phyloP scores from a whole-genome alignment of 2,113 vertebrate genomes.

The Dipodomys stephensi region DNA sequence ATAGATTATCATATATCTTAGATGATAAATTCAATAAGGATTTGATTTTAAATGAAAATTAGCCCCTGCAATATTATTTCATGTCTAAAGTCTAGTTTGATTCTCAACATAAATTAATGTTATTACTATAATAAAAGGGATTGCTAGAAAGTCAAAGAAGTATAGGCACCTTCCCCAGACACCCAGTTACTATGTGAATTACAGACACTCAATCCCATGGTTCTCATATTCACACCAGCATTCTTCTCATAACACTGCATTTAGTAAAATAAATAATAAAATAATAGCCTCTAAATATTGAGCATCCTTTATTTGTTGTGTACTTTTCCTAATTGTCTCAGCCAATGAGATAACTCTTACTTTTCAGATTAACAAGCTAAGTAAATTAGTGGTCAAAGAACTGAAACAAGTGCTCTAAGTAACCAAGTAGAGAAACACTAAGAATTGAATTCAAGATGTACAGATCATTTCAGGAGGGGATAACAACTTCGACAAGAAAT shows the following conservation, averaged over 20 bases:
- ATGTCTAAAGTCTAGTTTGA: background rate
- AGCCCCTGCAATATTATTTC: background rate
- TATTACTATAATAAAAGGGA: background rate
- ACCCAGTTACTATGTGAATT: background rate
- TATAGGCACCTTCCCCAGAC: background rate
- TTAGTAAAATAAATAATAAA: background rate
- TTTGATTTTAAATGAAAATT: constrained; percentile 4
- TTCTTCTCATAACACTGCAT: background rate
- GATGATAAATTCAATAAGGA: constrained; percentile 32
- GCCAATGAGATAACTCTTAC: background rate
- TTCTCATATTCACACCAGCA: background rate
- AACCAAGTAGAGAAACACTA: background rate
- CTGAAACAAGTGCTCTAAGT: background rate
- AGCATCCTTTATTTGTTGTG: background rate
- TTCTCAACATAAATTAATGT: background rate
- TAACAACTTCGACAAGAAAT: too few relatives aligned
- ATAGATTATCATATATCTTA: background rate
- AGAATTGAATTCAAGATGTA: constrained; percentile 10
- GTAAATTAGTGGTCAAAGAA: background rate
- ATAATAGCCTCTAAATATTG: background rate
- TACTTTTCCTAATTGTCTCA: background rate
- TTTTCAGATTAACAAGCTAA: constrained; percentile 4
- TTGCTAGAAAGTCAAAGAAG: background rate
- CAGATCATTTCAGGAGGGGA: too few relatives aligned
- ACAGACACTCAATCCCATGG: background rate